These are phyloP conservation scores for Nowickia ferox DNA, from an alignment of 2,888 invertebrate genomes.

Conservation along the genomic window DNA sequence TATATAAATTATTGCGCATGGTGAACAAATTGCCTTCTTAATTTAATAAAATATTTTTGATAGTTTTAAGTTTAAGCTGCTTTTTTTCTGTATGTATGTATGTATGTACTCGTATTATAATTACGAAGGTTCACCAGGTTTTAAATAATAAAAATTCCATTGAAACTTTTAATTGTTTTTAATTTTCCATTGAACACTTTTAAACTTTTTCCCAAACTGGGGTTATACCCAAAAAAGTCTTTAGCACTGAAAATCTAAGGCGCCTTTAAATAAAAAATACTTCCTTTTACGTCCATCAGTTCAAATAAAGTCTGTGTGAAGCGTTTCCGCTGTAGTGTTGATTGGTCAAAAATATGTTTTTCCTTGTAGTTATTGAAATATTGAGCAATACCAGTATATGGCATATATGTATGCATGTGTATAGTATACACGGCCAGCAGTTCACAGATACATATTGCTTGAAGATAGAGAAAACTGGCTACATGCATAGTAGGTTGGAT, in stretches of 20 bases:
- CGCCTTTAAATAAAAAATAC: constrained; percentile 20
- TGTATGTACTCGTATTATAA: neutral
- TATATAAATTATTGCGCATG: constrained; percentile 9
- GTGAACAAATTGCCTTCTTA: neutral
- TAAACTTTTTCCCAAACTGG: neutral
- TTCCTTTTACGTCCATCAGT: constrained; percentile 13
- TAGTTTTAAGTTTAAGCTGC: neutral
- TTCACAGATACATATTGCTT: too few species aligned
- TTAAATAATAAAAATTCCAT: neutral
- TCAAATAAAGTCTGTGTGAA: constrained; percentile 12
- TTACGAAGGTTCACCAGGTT: neutral
- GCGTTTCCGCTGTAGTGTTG: constrained; percentile 24
- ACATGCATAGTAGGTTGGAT: too few species aligned
- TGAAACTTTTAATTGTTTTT: constrained; percentile 14
- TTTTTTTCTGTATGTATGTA: neutral
- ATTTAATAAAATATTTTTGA: constrained; percentile 30
- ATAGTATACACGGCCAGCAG: too few species aligned
- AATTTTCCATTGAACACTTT: neutral
- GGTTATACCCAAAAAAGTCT: neutral
- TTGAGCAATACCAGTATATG: neutral
- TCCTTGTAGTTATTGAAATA: constrained; percentile 1
- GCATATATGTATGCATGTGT: too few species aligned
- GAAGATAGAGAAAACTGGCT: too few species aligned
- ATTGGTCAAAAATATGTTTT: neutral
- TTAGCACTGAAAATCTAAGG: constrained; percentile 3